phyloP scores from a whole-genome alignment of 1,140 invertebrate genomes.

The Microplitis mediator region DNA sequence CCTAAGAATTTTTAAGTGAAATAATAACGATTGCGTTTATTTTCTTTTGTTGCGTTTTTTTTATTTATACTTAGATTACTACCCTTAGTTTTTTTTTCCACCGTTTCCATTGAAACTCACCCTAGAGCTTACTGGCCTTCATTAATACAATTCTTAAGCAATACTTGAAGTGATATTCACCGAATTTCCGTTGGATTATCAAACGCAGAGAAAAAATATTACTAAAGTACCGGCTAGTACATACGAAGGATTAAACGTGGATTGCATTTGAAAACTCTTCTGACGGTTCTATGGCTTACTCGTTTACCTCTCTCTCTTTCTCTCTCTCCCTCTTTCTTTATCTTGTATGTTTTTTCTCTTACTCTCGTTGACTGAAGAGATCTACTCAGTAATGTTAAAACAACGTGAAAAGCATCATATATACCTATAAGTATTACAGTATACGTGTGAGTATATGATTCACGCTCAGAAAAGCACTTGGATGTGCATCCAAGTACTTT shows the following conservation, averaged over 20 bases:
- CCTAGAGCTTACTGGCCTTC: no score
- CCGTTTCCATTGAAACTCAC: no score
- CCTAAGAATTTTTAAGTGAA: background rate
- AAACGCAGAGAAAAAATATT: background rate
- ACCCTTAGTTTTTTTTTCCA: no score
- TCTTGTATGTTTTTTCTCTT: background rate
- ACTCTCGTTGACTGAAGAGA: background rate
- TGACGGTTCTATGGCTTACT: background rate
- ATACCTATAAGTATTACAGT: background rate
- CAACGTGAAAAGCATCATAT: background rate
- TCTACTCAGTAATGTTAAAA: background rate
- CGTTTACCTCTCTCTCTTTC: background rate
- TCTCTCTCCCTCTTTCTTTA: background rate
- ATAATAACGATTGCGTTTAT: background rate
- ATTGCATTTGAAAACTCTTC: conserved; percentile 11
- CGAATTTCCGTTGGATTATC: background rate
- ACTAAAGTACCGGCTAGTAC: no score
- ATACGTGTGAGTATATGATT: conserved; percentile 5
- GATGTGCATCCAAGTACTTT: background rate
- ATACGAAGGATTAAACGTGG: conserved; percentile 4
- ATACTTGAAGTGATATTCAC: background rate
- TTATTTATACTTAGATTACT: no score
- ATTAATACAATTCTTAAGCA: no score
- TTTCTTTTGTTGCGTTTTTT: background rate
- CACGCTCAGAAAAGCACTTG: conserved; percentile 4